These are phyloP conservation scores for Geotrypetes seraphini DNA, from an alignment of 2,797 vertebrate species.

Conservation along the genomic window DNA sequence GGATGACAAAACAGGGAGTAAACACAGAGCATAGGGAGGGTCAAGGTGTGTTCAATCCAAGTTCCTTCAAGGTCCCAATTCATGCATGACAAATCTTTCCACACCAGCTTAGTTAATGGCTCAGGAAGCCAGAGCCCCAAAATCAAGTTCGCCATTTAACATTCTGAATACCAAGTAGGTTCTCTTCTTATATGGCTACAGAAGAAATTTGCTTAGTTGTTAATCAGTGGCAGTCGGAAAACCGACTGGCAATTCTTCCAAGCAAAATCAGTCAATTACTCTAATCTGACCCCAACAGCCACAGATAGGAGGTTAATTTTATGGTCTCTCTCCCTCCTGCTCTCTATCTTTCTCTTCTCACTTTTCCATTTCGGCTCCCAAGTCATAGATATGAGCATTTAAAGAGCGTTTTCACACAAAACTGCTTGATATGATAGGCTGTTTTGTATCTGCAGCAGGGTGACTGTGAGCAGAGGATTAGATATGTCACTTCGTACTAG, in stretches of 20 bases:
- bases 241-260: slow-evolving; percentile 6
- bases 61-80: too few relatives aligned
- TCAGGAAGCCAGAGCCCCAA: slow-evolving; percentile 1
- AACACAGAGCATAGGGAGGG: slow-evolving; percentile 18
- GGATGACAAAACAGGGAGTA: slow-evolving; percentile 31
- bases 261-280: slow-evolving; percentile 2
- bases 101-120: slow-evolving; percentile 7
- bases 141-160: not conserved
- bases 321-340: not conserved
- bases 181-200: slow-evolving; percentile 2
- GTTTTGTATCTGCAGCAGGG: too few relatives aligned
- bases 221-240: slow-evolving; percentile 2
- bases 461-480: too few relatives aligned
- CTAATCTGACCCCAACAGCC: slow-evolving; percentile 1
- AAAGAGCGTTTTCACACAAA: not conserved
- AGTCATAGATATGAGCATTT: slow-evolving; percentile 5
- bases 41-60: slow-evolving; percentile 35
- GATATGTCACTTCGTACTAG: too few relatives aligned
- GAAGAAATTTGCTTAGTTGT: slow-evolving; percentile 7
- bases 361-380: slow-evolving; percentile 6
- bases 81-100: too few relatives aligned
- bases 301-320: slow-evolving; percentile 1
- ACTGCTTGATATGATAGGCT: not conserved
- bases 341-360: slow-evolving; percentile 6
- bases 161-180: slow-evolving; percentile 8